Conservation (phyloP, 64 coral and sea anemone species). For the Catalaphyllia jardinei region DNA sequence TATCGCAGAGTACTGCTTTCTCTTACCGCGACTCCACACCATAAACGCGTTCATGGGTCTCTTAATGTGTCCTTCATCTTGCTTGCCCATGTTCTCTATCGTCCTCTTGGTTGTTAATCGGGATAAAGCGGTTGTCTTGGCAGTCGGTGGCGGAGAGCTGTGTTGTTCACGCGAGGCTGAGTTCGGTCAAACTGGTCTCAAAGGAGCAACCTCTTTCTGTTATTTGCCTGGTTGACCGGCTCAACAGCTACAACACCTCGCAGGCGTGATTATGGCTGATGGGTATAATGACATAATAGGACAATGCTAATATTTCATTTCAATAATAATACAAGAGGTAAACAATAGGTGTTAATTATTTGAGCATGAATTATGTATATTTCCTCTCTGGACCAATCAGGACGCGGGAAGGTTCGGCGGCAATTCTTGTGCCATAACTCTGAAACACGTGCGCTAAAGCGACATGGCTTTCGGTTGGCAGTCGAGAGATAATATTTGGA, state of each 20-base stretch:
- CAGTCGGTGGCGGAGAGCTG: constrained; percentile 23
- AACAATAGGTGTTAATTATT: constrained; percentile 99
- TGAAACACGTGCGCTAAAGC: constrained; percentile 54
- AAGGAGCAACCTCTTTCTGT: constrained; percentile 95
- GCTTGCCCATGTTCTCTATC: constrained; percentile 75
- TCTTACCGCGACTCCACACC: constrained; percentile 94
- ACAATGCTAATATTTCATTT: constrained; percentile 99
- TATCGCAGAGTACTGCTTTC: constrained; percentile 89
- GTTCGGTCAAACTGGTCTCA: constrained; percentile 68
- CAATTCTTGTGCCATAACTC: constrained; percentile 57
- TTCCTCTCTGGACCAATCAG: constrained; percentile 72
- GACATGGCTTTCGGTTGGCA: constrained; percentile 37
- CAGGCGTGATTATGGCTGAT: constrained; percentile 99
- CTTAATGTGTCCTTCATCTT: constrained; percentile 94
- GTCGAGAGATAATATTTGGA: not conserved
- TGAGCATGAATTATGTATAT: constrained; percentile 95
- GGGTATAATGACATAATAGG: constrained; percentile 99
- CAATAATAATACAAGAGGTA: constrained; percentile 98
- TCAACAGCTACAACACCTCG: constrained; percentile 75
- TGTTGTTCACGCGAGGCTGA: constrained; percentile 59
- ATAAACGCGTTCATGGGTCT: constrained; percentile 97
- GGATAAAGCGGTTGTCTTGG: not conserved
- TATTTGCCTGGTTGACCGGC: constrained; percentile 73
- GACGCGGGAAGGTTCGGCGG: constrained; percentile 65
- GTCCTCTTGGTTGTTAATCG: constrained; percentile 11